These are phyloP conservation scores for Eristalis intricaria DNA, from an alignment of 2,888 invertebrate species.

Conservation along the genomic window DNA sequence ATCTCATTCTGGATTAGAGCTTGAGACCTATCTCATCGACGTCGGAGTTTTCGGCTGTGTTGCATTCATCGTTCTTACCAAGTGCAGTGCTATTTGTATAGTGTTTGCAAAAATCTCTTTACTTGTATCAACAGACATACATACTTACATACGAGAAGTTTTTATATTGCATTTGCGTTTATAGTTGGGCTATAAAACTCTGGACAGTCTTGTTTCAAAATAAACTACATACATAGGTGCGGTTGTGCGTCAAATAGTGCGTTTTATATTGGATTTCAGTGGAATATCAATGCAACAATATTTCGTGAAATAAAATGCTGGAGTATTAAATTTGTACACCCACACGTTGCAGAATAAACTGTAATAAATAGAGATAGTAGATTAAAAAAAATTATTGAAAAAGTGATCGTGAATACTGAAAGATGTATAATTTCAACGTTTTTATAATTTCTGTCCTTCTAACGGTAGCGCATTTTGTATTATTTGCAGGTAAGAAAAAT, in stretches of 20 bases:
- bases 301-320: constrained; percentile 27
- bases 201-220: neutral
- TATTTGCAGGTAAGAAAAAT: constrained; percentile 42
- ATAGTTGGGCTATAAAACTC: neutral
- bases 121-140: too few relatives aligned
- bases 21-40: constrained; percentile 80
- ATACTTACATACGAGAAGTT: too few relatives aligned
- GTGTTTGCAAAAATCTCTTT: neutral
- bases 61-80: constrained; percentile 9
- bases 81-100: constrained; percentile 22
- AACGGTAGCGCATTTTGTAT: constrained; percentile 15
- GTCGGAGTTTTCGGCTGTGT: constrained; percentile 44
- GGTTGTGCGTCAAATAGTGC: neutral
- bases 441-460: constrained; percentile 18
- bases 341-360: neutral
- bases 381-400: neutral
- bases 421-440: constrained; percentile 41
- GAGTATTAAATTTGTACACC: constrained; percentile 1
- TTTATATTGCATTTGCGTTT: too few relatives aligned
- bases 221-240: neutral
- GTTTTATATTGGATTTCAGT: constrained; percentile 1
- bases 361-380: too few relatives aligned
- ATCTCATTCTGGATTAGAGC: constrained; percentile 80
- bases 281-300: neutral
- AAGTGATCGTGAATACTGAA: neutral